These are phyloP conservation scores for Mactromeris polynyma DNA, from an alignment of 2,888 invertebrate genomes.

Conservation along the genomic window DNA sequence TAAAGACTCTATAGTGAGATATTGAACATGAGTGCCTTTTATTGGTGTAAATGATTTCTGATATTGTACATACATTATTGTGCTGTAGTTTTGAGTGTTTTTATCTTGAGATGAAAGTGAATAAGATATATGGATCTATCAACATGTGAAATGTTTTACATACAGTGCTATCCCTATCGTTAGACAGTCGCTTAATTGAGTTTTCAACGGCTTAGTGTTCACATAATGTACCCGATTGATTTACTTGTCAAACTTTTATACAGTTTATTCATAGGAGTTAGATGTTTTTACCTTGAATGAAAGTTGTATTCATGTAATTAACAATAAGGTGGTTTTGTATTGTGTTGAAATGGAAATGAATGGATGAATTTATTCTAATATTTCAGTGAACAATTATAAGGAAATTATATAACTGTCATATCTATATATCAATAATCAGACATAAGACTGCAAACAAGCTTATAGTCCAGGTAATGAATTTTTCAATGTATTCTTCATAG, in stretches of 20 bases:
- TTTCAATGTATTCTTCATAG: too few relatives aligned
- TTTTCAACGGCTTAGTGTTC: not conserved
- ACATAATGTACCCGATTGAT: not conserved
- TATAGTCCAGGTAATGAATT: too few relatives aligned
- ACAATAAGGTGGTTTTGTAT: not conserved
- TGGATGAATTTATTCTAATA: not conserved
- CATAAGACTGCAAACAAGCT: too few relatives aligned
- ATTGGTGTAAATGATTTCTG: too few relatives aligned
- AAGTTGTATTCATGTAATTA: not conserved
- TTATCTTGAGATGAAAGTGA: slow-evolving; percentile 1
- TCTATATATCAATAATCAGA: too few relatives aligned
- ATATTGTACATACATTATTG: not conserved
- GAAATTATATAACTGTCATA: not conserved
- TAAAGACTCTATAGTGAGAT: too few relatives aligned
- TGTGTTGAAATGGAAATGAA: not conserved
- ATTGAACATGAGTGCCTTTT: too few relatives aligned
- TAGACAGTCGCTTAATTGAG: not conserved
- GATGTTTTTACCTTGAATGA: not conserved
- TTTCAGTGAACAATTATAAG: not conserved
- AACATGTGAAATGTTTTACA: not conserved
- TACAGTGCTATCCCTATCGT: not conserved
- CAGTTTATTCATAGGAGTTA: not conserved
- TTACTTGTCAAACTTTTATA: not conserved
- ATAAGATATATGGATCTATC: not conserved
- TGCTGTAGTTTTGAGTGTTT: not conserved